Evolutionary conservation across 2,888 invertebrate species (phyloP).

Genomic region (Cryptophagus acutangulus): DNA sequence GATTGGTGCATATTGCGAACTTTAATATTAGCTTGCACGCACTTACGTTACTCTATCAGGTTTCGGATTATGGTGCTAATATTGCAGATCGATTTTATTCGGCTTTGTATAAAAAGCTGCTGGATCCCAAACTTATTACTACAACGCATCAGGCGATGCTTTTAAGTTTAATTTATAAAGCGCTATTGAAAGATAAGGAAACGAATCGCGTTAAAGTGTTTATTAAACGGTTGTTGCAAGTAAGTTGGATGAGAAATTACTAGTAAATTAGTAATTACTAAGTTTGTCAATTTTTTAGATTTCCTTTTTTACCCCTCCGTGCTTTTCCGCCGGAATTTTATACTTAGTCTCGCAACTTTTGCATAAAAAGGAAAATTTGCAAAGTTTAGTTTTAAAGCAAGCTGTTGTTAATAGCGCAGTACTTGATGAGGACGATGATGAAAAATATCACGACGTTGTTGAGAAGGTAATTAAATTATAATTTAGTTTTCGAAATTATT

Average conservation of each 20-base stretch:
- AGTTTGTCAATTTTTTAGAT: conserved; percentile 49
- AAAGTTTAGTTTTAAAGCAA: conserved; percentile 34
- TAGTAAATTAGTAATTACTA: background rate
- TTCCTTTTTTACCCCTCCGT: conserved; percentile 65
- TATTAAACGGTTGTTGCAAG: conserved; percentile 76
- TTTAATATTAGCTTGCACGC: conserved; percentile 63
- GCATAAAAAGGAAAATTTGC: conserved; percentile 37
- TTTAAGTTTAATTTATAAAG: conserved; percentile 81
- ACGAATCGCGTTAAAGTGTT: conserved; percentile 72
- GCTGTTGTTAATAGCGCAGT: conserved; percentile 23
- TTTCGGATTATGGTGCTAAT: conserved; percentile 52
- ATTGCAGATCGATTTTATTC: conserved; percentile 71
- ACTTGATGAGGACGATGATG: conserved; percentile 31
- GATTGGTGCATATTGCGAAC: conserved; percentile 73
- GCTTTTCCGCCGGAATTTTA: conserved; percentile 77
- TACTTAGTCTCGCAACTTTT: conserved; percentile 71
- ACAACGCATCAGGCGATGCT: conserved; percentile 73
- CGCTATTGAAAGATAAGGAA: conserved; percentile 74
- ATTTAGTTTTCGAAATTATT: too few species aligned
- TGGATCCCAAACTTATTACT: conserved; percentile 66
- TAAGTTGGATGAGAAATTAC: conserved; percentile 29
- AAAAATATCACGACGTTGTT: conserved; percentile 34
- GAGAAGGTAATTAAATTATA: too few species aligned
- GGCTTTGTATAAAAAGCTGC: conserved; percentile 81
- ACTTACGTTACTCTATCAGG: conserved; percentile 58